Evolutionary conservation across 2,113 vertebrate species (phyloP).

Genomic region (Heptranchias perlo): DNA sequence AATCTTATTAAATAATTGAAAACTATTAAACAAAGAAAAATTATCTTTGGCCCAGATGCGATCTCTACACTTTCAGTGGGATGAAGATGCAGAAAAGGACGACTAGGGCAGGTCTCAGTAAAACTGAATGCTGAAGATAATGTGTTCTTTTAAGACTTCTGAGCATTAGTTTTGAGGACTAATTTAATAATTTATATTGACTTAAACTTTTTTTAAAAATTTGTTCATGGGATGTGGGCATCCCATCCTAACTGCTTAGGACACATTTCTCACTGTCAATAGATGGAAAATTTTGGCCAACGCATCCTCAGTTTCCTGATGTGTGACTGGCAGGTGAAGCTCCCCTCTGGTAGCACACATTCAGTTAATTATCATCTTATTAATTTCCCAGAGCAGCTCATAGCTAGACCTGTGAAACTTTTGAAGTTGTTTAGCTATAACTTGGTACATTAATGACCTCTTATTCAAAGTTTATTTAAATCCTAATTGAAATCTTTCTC

Average conservation of each 20-base stretch:
- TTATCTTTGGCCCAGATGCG: neutral
- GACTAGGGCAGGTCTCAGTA: neutral
- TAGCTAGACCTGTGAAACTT: neutral
- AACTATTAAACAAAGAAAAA: neutral
- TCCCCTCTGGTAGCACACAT: neutral
- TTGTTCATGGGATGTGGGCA: no score
- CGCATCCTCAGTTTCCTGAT: neutral
- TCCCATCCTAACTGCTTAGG: neutral
- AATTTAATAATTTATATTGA: neutral
- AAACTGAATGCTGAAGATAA: neutral
- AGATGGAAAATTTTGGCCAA: neutral
- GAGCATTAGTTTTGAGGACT: neutral
- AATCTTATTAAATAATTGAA: neutral
- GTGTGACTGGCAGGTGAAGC: neutral
- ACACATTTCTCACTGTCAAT: neutral
- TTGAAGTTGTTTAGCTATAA: neutral
- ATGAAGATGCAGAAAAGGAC: neutral
- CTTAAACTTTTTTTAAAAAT: no score
- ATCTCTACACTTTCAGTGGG: neutral
- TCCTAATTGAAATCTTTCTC: neutral
- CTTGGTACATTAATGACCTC: neutral
- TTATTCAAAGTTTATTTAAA: neutral
- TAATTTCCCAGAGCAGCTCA: neutral
- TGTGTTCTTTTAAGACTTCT: neutral
- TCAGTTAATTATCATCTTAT: neutral